Evolutionary conservation across 2,797 vertebrate species (phyloP).

Genomic region (Coregonus sp.): DNA sequence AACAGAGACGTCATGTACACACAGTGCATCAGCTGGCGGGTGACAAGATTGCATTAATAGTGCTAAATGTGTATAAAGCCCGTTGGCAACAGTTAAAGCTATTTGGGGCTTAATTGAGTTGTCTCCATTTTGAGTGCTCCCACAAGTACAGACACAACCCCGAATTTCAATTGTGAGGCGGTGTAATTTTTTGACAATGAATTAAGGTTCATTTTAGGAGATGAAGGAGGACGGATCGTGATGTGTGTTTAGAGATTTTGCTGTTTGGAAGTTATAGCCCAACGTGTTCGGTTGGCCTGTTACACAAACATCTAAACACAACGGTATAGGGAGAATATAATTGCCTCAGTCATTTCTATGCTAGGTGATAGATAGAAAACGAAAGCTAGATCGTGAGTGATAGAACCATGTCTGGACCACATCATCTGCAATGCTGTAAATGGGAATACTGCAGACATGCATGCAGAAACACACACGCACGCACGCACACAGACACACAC

Average conservation of each 20-base stretch:
- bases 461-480: not conserved
- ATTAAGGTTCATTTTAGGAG: not conserved
- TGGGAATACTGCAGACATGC: not conserved
- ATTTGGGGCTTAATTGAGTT: not conserved
- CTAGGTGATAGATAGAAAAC: not conserved
- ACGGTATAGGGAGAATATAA: not conserved
- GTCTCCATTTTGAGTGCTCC: not conserved
- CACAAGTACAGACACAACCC: not conserved
- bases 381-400: too few species aligned
- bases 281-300: not conserved
- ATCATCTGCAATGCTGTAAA: not conserved
- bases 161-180: not conserved
- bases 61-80: not conserved
- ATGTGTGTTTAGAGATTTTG: not conserved
- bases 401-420: too few species aligned
- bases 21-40: not conserved
- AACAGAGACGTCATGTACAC: not conserved
- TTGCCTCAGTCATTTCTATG: not conserved
- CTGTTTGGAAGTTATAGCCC: not conserved
- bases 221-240: not conserved
- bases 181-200: not conserved
- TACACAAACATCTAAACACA: not conserved
- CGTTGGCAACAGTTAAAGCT: not conserved
- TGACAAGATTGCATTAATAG: conserved; percentile 10
- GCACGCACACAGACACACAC: not conserved